These are phyloP conservation scores for Plagodis dolabraria DNA, from an alignment of 2,888 invertebrate species.

Conservation along the genomic window DNA sequence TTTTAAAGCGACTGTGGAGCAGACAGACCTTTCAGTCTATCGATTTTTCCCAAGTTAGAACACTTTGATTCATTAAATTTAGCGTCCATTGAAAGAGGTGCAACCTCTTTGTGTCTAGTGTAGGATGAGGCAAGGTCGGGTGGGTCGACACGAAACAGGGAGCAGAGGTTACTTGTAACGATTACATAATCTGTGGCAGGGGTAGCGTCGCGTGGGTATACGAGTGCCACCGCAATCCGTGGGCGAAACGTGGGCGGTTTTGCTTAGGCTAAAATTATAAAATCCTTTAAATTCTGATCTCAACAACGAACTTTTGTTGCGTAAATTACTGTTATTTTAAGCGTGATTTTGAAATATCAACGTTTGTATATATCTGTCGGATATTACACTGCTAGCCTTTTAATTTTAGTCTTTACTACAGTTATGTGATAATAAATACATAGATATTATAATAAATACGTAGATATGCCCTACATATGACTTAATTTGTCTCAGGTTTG, in stretches of 20 bases:
- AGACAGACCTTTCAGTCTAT: not conserved
- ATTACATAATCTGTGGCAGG: not conserved
- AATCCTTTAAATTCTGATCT: constrained; percentile 12
- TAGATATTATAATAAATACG: too few relatives aligned
- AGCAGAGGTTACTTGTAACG: constrained; percentile 11
- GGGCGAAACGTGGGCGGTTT: constrained; percentile 46
- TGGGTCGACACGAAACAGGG: constrained; percentile 1
- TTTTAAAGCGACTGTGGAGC: too few relatives aligned
- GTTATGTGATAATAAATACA: too few relatives aligned
- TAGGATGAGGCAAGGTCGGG: constrained; percentile 11
- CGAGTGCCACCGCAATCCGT: constrained; percentile 21
- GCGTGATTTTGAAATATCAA: too few relatives aligned
- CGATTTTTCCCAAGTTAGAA: not conserved
- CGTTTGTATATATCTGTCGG: too few relatives aligned
- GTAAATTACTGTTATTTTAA: too few relatives aligned
- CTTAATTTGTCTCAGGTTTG: too few relatives aligned
- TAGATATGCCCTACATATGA: too few relatives aligned
- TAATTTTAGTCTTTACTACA: too few relatives aligned
- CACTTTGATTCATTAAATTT: constrained; percentile 8
- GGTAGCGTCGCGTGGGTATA: constrained; percentile 33
- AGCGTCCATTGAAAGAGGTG: constrained; percentile 16
- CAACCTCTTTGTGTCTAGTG: constrained; percentile 2
- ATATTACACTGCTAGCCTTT: too few relatives aligned
- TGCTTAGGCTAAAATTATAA: constrained; percentile 25
- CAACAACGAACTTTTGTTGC: too few relatives aligned